Base-by-base conservation (phyloP, 2,113 vertebrate genomes). In the Sebastes fasciatus region DNA sequence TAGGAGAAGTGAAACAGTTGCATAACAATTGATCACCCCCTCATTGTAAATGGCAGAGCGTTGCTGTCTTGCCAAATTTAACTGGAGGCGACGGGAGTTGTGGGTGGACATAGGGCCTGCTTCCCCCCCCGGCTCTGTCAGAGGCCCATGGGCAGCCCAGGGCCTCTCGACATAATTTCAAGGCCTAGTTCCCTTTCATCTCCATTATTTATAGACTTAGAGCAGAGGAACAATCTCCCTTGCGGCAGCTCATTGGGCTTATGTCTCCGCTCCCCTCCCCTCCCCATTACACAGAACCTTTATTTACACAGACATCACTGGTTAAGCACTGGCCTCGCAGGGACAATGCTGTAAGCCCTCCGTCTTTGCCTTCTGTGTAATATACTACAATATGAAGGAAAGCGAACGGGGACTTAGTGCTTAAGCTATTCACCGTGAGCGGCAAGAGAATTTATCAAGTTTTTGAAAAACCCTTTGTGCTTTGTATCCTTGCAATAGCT, bases 131-230 rank as follows among this genome's bases (percentile, higher is more conserved):
- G 73, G 84, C 86, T 85, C 74, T 85, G 86, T 87, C 85, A 85
- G 76, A 69, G 79, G 87, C 87, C 91, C 9, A 61, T 92, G 90
- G 91, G 89, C 82, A 71, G 88, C 90, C 72, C 76, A 74, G 61
- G 89, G 91, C 89, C 85, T 84, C 86, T 88, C 6, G 0, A 87
- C 81, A 91, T 89, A 65, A 90, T 90, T 86, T 85, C 72, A 66
- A 88, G 83, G 70, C 80, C 82, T 84, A 21, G 75, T 90, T 92
- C 77, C 71, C 75, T 87, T 92, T 92, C 91, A 93, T 85, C 83
- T 92, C 61, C 77, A 92, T 93, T 94, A 93, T 93, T 91, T 91
- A 92, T 93, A 88, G 84, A 90, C 86, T 79, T 62, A 23, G 71
- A 89, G 82, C 82, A 83, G 78, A 89, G 82, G 86, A 85, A 89